Conservation (phyloP, 2,797 vertebrate genomes). For the Cygnus olor region DNA sequence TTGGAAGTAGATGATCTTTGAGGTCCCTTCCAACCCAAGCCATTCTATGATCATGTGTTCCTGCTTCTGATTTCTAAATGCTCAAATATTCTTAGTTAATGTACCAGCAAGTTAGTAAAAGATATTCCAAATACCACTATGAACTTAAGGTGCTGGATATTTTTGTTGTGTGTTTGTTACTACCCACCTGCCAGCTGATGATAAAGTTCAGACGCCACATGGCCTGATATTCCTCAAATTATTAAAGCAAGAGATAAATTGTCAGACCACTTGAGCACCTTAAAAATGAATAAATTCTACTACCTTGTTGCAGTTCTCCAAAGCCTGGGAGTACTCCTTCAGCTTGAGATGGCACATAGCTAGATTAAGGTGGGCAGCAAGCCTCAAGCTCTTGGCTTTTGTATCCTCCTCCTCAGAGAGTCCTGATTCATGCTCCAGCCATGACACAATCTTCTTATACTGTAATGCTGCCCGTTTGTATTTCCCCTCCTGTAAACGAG, state of each 20-base stretch:
- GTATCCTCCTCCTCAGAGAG: slow-evolving; percentile 84
- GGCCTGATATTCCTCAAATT: not conserved
- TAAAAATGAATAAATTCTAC: not conserved
- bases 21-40: too few species aligned
- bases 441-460: slow-evolving; percentile 95
- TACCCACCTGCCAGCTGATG: not conserved
- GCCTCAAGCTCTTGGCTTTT: slow-evolving; percentile 84
- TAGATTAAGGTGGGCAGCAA: slow-evolving; percentile 94
- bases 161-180: not conserved
- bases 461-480: slow-evolving; percentile 91
- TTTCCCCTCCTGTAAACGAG: slow-evolving; percentile 85
- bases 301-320: slow-evolving; percentile 96
- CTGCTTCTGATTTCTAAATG: not conserved
- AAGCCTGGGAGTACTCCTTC: slow-evolving; percentile 85
- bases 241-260: not conserved
- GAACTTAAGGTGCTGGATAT: not conserved
- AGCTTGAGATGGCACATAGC: slow-evolving; percentile 96
- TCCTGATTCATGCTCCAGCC: slow-evolving; percentile 91
- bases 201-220: not conserved
- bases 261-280: not conserved
- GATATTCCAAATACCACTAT: not conserved
- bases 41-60: not conserved
- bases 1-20: too few species aligned
- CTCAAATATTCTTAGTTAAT: not conserved
- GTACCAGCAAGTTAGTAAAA: not conserved